These are phyloP conservation scores for Thalpophila matura DNA, from an alignment of 2,888 invertebrate genomes.

Conservation along the genomic window DNA sequence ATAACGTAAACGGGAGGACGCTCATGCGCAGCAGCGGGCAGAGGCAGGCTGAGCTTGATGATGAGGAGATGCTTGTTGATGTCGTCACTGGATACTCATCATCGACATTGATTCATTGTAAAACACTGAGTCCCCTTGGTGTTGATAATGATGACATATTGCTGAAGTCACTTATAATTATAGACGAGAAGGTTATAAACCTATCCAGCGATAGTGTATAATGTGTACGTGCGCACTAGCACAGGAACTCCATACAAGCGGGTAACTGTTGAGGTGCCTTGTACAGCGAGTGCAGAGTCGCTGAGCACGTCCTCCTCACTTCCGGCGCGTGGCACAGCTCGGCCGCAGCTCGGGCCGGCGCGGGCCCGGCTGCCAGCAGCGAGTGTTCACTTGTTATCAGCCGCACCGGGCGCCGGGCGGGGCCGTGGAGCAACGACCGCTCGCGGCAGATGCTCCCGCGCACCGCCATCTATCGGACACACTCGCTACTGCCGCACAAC, in stretches of 20 bases:
- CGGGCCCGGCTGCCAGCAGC: neutral
- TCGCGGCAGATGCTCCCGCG: slow-evolving; percentile 54
- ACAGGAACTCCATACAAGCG: slow-evolving; percentile 55
- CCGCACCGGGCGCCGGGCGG: slow-evolving; percentile 29
- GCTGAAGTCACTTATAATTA: neutral
- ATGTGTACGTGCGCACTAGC: slow-evolving; percentile 29
- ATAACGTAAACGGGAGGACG: too few relatives aligned
- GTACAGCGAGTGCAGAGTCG: slow-evolving; percentile 15
- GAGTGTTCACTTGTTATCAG: slow-evolving; percentile 44
- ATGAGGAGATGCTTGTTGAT: too few relatives aligned
- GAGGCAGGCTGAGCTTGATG: too few relatives aligned
- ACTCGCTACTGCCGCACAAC: slow-evolving; percentile 34
- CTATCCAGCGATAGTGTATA: slow-evolving; percentile 3
- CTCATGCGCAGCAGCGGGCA: too few relatives aligned
- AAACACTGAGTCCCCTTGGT: too few relatives aligned
- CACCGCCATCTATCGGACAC: slow-evolving; percentile 71
- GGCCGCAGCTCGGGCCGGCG: neutral
- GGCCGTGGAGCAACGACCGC: slow-evolving; percentile 77
- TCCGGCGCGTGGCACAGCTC: slow-evolving; percentile 1
- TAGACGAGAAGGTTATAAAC: neutral
- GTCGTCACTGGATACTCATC: too few relatives aligned
- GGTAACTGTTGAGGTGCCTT: slow-evolving; percentile 44
- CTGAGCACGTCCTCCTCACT: neutral
- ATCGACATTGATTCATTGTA: too few relatives aligned
- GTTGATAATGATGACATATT: neutral